A percentile compares a stretch with the other conserved stretches of the same genome.
Evolutionary conservation across 2,888 invertebrate species (phyloP).

Genomic region (Cryptophagus acutangulus): DNA sequence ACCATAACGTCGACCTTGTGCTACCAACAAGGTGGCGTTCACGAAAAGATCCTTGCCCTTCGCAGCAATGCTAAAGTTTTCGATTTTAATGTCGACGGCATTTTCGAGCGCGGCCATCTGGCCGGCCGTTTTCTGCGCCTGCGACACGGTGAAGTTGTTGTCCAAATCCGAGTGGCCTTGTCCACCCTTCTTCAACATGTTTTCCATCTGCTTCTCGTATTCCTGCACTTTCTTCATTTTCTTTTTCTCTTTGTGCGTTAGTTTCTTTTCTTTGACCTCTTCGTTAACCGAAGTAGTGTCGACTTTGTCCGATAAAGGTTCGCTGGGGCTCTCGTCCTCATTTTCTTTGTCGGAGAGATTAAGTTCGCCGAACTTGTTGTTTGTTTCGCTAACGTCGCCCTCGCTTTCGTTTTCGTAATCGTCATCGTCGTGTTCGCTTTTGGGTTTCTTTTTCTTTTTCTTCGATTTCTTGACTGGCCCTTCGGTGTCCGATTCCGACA

Average conservation of each 20-base stretch:
- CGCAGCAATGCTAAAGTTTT: slow-evolving; percentile 96
- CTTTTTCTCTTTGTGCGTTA: slow-evolving; percentile 89
- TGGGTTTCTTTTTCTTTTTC: slow-evolving; percentile 21
- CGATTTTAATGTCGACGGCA: slow-evolving; percentile 96
- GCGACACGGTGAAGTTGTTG: slow-evolving; percentile 93
- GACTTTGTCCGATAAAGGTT: slow-evolving; percentile 16
- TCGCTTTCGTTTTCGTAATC: slow-evolving; percentile 21
- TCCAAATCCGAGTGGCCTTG: slow-evolving; percentile 86
- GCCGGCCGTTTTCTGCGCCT: slow-evolving; percentile 68
- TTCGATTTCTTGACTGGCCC: slow-evolving; percentile 20
- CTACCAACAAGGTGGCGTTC: slow-evolving; percentile 90
- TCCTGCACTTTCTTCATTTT: slow-evolving; percentile 85
- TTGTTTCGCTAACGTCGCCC: slow-evolving; percentile 14
- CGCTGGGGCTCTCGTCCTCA: slow-evolving; percentile 13
- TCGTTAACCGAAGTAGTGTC: slow-evolving; percentile 8
- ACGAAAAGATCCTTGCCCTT: slow-evolving; percentile 96
- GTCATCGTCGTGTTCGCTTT: slow-evolving; percentile 17
- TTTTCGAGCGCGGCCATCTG: slow-evolving; percentile 80
- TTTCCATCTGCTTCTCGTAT: slow-evolving; percentile 81
- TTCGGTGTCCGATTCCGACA: slow-evolving; percentile 35
- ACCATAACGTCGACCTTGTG: slow-evolving; percentile 91
- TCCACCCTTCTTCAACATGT: slow-evolving; percentile 80
- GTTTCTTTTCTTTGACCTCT: slow-evolving; percentile 58
- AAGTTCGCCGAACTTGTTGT: slow-evolving; percentile 9
- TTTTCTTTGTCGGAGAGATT: slow-evolving; percentile 16